A percentile compares a stretch with the other conserved stretches of the same genome.
Conservation (phyloP, 2,888 invertebrate species). For the Sinelater perroti region DNA sequence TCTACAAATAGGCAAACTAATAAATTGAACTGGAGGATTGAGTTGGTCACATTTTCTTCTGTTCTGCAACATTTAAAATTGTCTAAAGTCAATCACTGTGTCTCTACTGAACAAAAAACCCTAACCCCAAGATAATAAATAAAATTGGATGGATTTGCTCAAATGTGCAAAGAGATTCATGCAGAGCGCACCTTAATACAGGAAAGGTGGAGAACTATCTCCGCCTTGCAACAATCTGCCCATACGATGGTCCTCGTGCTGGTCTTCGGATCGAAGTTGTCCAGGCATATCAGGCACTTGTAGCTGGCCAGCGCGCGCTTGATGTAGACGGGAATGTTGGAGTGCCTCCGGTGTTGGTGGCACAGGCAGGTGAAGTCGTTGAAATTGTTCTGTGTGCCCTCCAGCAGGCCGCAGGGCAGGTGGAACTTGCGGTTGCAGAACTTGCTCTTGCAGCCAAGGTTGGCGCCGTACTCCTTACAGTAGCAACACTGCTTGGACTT, state of each 20-base stretch:
- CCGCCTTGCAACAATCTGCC: conserved; percentile 29
- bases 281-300: conserved; percentile 29
- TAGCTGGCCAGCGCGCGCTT: conserved; percentile 8
- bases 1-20: no score
- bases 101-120: no score
- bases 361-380: conserved; percentile 20
- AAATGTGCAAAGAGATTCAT: not conserved
- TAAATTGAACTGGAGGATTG: no score
- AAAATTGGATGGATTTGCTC: no score
- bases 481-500: conserved; percentile 66
- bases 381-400: conserved; percentile 41
- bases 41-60: no score
- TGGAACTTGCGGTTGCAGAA: conserved; percentile 78
- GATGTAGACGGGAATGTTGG: conserved; percentile 27
- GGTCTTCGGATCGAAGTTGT: conserved; percentile 11
- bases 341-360: conserved; percentile 10
- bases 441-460: conserved; percentile 73
- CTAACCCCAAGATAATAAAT: no score
- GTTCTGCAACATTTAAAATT: no score
- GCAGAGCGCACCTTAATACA: conserved; percentile 33
- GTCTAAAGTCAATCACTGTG: no score
- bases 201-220: conserved; percentile 21
- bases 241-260: conserved; percentile 13
- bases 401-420: conserved; percentile 74
- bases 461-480: conserved; percentile 73